Base-by-base conservation (phyloP, 2,888 invertebrate species). In the Listrodromus nycthemerus region DNA sequence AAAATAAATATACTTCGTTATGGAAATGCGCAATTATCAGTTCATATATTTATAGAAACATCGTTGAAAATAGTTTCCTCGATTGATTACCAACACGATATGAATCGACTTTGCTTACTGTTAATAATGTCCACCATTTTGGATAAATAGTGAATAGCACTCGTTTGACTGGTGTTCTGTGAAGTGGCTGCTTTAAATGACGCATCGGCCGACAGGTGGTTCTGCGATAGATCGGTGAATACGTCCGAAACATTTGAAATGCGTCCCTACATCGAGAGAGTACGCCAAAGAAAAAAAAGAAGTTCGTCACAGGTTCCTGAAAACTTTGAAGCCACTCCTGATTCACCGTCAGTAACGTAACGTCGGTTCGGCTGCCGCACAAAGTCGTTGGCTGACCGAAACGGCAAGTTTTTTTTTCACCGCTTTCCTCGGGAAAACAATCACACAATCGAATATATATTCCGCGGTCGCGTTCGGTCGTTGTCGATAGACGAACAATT, bases 201-300 rank as follows among this genome's bases (percentile, higher is more conserved):
- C 55, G n/a, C 24, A 65, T 63, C 75, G 58, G n/a, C 85, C 85
- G 79, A 71, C 83, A 85, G 85, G 81, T 83, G 85, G 85, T 85
- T 83, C 85, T 85, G 83, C 75, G 45, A 80, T 74, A 61, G 70
- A 74, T 77, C 65, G 75, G 52, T 69, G 30, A 41, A 41, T 58
- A 5, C 41, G 27, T 50, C 55, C 16, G 66, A 75, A 85, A 85
- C 83, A 83, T 69, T 48, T 30, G 80, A 74, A 75, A 70, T 50
- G 45, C 77, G 77, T 77, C 13, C 30, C 27, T 73, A 30, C 27
- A 78, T 74, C 67, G 41, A 69, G 37, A 69, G 33, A 80, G 77
- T 74, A 21, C 33, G 33, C 24, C 76, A 84, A 78, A 82, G 75
- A 84, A 78, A 82, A 71, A 84, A 82, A 74, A 76, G 82, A 82